Base-by-base conservation (phyloP, 2,888 invertebrate genomes). In the Macrosoma leucophasiata region DNA sequence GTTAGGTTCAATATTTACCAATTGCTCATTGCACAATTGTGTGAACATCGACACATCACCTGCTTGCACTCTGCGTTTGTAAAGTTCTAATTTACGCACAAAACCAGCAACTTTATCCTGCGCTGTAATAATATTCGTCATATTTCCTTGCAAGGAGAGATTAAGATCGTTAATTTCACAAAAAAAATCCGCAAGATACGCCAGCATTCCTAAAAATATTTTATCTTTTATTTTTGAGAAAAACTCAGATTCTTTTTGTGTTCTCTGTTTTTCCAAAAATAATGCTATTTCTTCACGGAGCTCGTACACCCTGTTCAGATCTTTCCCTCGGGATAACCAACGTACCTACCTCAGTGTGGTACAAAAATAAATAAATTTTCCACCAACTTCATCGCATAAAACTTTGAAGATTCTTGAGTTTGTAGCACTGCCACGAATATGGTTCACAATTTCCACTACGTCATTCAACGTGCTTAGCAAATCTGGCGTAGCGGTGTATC, bases 41-140 rank as follows among this genome's bases (percentile, higher is more conserved):
- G 41, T 42, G 40, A 47, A 41, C 41, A 50, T 48, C 15, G 41
- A 41, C 36, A 45, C 43, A 49, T 49, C 45, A 9, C 33, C 46
- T 17, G 33, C 47, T 38, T 50, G 42, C 1, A 48, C 41, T 44
- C 41, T 46, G 13, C 46, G 40, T 47, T 48, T 41, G 41, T 43
- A 50, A 46, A 48, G 46, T 50, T 42, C 39, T 33, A 45, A 44
- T 46, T 43, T 39, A 6, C 37, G 34, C 33, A 45, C 3, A 48
- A 47, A 43, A 48, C 43, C 40, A 13, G 36, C 41, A 9, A 38
- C 17, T 42, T 43, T 39, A 31, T 33, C 30, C 22, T 37, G 42
- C 31, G 11, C n/a, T 18, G 34, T 41, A 9, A 41, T 37, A 37
- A 34, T 41, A 13, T 39, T 39, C 13, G 33, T 38, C 10, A 13